Base-by-base conservation (phyloP, 1,140 invertebrate species). In the Tetramorium simillimum region DNA sequence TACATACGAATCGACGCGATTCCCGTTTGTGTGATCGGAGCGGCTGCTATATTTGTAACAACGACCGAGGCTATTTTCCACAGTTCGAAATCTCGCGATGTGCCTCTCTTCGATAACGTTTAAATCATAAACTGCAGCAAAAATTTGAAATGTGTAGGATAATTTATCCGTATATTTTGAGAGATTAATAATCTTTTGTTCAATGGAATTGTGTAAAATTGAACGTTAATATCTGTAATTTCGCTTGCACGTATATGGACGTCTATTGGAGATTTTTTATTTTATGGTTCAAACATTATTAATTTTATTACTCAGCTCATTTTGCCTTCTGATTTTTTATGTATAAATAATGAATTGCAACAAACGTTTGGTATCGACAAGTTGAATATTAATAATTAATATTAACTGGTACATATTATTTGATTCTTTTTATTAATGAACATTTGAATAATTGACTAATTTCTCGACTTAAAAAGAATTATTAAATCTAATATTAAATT, bases 1-100 rank as follows among this genome's bases (percentile, higher is more conserved):
- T 80, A 77, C 21, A n/a, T 76, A 51, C 62, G 62, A 80, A 80
- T 80, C 60, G 37, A 53, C 46, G 62, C 77, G 53, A 80, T 40
- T 67, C 62, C 21, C 77, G 46, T 49, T 12, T 12, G 40, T 24
- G 65, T 10, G 33, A 24, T 24, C 33, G 58, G 75, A 21, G 24
- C 7, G 16, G 9, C 0, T 14, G 6, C 6, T 9, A 10, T 69
- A 37, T 53, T 69, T 37, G 77, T 24, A 40, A 58, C 33, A 33
- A 75, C 7, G 9, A 33, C 16, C 16, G 18, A 5, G 18, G 9
- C 1, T 21, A 33, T 77, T 70, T 18, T 28, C 49, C 5, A 43
- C 14, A 16, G 51, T 24, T 43, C 16, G 4, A 70, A 81, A 51
- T 69, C 12, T 14, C 10, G 10, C 10, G 10, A 28, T 2, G 51